Conservation (phyloP, 2,797 vertebrate species). For the Phaenicophaeus curvirostris region DNA sequence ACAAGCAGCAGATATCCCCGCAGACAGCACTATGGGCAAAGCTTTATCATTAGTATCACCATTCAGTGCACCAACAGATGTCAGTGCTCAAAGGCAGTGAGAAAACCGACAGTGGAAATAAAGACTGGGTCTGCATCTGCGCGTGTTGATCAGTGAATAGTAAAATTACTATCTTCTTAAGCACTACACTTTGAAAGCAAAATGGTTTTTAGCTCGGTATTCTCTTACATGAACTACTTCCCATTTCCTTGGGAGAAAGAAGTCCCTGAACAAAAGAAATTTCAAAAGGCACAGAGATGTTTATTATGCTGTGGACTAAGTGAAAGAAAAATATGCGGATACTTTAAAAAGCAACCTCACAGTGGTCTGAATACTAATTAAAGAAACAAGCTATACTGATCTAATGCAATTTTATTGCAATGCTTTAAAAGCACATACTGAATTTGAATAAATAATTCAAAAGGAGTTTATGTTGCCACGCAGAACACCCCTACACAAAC, state of each 20-base stretch:
- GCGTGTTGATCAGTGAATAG: background rate
- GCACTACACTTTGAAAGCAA: background rate
- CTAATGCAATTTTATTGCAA: background rate
- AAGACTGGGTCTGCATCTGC: slow-evolving; percentile 20
- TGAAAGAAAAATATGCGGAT: background rate
- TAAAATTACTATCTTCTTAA: slow-evolving; percentile 30
- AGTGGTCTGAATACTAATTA: slow-evolving; percentile 18
- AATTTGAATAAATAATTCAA: slow-evolving; percentile 11
- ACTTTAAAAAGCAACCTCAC: background rate
- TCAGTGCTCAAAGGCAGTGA: slow-evolving; percentile 40
- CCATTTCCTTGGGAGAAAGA: slow-evolving; percentile 29
- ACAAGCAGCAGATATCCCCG: slow-evolving; percentile 21
- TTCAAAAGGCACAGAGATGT: slow-evolving; percentile 12
- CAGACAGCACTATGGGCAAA: background rate
- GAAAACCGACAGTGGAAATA: background rate
- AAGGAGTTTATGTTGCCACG: slow-evolving; percentile 16
- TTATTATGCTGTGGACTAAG: background rate
- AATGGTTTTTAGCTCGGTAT: background rate
- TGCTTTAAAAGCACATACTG: slow-evolving; percentile 6
- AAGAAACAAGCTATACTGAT: background rate
- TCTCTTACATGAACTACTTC: background rate
- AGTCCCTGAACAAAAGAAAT: slow-evolving; percentile 24
- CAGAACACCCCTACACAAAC: background rate
- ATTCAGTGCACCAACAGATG: slow-evolving; percentile 42
- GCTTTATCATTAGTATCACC: slow-evolving; percentile 24